Conservation (phyloP, 2,888 invertebrate genomes). For the Romanomermis culicivorax region DNA sequence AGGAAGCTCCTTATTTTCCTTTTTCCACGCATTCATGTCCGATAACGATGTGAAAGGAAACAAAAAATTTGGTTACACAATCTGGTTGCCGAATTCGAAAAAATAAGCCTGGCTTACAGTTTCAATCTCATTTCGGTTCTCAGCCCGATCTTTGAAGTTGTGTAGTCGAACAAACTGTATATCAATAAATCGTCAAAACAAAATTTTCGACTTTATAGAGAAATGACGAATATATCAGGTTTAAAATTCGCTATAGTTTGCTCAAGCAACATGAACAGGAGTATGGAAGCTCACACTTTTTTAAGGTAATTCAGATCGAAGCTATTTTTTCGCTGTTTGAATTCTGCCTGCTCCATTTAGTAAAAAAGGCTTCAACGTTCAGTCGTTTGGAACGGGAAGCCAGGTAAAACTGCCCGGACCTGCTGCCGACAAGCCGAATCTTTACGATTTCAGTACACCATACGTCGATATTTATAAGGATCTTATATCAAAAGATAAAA, state of each 20-base stretch:
- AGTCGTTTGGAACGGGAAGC: constrained; percentile 34
- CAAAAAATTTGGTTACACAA: too few relatives aligned
- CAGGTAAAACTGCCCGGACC: constrained; percentile 83
- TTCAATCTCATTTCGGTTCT: too few relatives aligned
- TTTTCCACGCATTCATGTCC: too few relatives aligned
- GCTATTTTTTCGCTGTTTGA: constrained; percentile 6
- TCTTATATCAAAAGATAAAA: constrained; percentile 64
- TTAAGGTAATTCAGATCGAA: constrained; percentile 38
- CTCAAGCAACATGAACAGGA: constrained; percentile 97
- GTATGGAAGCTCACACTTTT: constrained; percentile 97
- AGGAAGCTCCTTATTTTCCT: too few relatives aligned
- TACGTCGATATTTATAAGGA: constrained; percentile 88
- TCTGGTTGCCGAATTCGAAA: too few relatives aligned
- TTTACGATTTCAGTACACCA: constrained; percentile 73
- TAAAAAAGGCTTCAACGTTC: constrained; percentile 82
- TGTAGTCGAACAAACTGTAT: too few relatives aligned
- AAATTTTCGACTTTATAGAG: too few relatives aligned
- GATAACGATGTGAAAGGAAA: too few relatives aligned
- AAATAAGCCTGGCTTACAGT: too few relatives aligned
- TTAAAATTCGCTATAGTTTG: constrained; percentile 75
- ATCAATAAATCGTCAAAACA: too few relatives aligned
- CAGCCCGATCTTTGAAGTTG: too few relatives aligned
- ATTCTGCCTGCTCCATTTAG: too few relatives aligned
- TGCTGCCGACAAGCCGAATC: constrained; percentile 69
- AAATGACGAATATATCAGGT: neutral